phyloP scores from a whole-genome alignment of 2,888 invertebrate genomes.

The Busseola fusca region DNA sequence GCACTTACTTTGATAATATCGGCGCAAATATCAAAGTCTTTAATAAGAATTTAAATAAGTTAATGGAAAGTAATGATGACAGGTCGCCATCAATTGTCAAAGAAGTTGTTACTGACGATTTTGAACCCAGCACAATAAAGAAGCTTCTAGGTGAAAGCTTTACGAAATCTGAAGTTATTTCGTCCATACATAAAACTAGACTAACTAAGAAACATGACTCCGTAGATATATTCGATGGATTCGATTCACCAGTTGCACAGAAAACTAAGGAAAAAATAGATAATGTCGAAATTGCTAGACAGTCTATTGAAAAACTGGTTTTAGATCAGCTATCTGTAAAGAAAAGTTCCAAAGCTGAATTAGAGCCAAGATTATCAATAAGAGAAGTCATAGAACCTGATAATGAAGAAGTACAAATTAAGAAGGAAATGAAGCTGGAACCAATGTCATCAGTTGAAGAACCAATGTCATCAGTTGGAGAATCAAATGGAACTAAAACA shows the following conservation, averaged over 20 bases:
- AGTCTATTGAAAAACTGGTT: constrained; percentile 68
- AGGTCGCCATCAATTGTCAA: constrained; percentile 80
- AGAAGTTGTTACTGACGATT: constrained; percentile 70
- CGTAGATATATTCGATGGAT: constrained; percentile 78
- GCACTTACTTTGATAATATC: constrained; percentile 74
- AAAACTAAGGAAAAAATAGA: constrained; percentile 59
- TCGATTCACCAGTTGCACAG: constrained; percentile 66
- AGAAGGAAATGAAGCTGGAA: constrained; percentile 55
- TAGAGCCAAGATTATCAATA: constrained; percentile 25
- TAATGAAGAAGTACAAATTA: constrained; percentile 32
- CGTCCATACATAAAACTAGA: constrained; percentile 65
- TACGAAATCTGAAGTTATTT: constrained; percentile 67
- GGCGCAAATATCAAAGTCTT: constrained; percentile 54
- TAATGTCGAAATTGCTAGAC: constrained; percentile 60
- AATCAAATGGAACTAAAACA: constrained; percentile 11
- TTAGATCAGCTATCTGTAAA: constrained; percentile 62
- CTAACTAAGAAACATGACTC: constrained; percentile 73
- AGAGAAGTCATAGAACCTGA: constrained; percentile 34
- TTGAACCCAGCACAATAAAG: constrained; percentile 75
- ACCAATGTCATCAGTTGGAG: constrained; percentile 41
- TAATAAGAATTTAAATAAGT: constrained; percentile 60
- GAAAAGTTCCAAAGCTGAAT: constrained; percentile 21
- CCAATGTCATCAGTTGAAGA: constrained; percentile 39
- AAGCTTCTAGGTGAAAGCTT: constrained; percentile 78
- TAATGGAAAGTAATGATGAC: constrained; percentile 64